Evolutionary conservation across 2,797 vertebrate species (phyloP), one percentile per base, ranked within the genome.

Genomic region (Macropodus opercularis): DNA sequence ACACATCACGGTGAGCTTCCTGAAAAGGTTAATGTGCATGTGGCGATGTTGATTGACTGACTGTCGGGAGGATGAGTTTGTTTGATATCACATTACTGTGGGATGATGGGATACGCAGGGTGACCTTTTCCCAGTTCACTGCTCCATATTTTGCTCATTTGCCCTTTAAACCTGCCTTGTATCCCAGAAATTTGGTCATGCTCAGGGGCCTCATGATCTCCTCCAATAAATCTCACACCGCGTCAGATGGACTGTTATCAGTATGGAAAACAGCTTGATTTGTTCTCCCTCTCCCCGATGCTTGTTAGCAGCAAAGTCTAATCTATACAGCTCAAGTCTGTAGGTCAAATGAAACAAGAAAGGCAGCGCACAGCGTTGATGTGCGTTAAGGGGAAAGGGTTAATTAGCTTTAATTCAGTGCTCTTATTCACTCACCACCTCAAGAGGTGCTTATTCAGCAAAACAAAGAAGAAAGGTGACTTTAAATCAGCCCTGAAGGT

Each of bases 371-470:
- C 53, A 35, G 32, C 59, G 51, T 57, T 22, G 8, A 27, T 60
- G 66, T 35, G 49, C 55, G 66, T 70, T 75, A 67, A 79, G 64
- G 41, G 49, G 55, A 75, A 81, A 53, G 55, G 70, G 65, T 83
- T 81, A 86, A 87, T 87, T 76, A 67, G 75, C 69, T 87, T 83
- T 78, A 78, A 83, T 80, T 82, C 50, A 41, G 63, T 65, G 42
- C 40, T 63, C 69, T 74, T 70, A 65, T 78, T 84, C 56, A 58
- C 60, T 56, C 22, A 2, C 49, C 63, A 63, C 38, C 40, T 67
- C 50, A 2, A 18, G 31, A 85, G 29, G 21, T 56, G 69, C 84
- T 77, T 73, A 61, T 51, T 85, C 83, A 85, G 86, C 81, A 72
- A 75, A 72, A 79, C 75, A 76, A 61, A 52, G 55, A 50, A 43